Conservation (phyloP, 2,797 vertebrate genomes). For the Euphonia xanthogaster region DNA sequence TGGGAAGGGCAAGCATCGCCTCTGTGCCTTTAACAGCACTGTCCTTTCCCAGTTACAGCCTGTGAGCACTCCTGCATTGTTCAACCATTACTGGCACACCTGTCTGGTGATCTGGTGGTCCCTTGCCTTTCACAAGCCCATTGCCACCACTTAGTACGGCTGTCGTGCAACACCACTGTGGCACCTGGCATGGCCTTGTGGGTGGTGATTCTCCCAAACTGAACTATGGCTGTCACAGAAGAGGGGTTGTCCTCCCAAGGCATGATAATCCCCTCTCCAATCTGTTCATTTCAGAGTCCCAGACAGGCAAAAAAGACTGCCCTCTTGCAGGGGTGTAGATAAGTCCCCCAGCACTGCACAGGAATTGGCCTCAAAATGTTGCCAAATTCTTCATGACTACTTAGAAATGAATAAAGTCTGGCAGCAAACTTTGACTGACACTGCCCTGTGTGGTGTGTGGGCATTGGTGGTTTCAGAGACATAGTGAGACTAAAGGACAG, state of each 20-base stretch:
- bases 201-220: not conserved
- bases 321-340: not conserved
- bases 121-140: not conserved
- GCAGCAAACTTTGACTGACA: not conserved
- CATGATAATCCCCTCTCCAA: fast-evolving
- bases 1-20: not conserved
- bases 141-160: fast-evolving
- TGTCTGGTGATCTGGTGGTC: not conserved
- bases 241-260: not conserved
- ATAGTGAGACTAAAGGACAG: not conserved
- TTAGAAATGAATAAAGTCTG: not conserved
- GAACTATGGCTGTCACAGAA: not conserved
- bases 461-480: not conserved
- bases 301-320: not conserved
- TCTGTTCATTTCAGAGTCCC: not conserved
- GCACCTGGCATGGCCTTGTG: not conserved
- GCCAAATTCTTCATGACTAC: not conserved
- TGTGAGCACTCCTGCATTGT: not conserved
- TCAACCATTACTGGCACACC: not conserved
- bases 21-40: not conserved
- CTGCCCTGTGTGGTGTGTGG: not conserved
- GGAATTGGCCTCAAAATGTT: not conserved
- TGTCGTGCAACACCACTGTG: fast-evolving
- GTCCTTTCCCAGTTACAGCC: not conserved
- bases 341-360: fast-evolving